Evolutionary conservation across 2,113 vertebrate species (phyloP), one percentile per base, ranked within the genome.

Genomic region (Elanoides forficatus): DNA sequence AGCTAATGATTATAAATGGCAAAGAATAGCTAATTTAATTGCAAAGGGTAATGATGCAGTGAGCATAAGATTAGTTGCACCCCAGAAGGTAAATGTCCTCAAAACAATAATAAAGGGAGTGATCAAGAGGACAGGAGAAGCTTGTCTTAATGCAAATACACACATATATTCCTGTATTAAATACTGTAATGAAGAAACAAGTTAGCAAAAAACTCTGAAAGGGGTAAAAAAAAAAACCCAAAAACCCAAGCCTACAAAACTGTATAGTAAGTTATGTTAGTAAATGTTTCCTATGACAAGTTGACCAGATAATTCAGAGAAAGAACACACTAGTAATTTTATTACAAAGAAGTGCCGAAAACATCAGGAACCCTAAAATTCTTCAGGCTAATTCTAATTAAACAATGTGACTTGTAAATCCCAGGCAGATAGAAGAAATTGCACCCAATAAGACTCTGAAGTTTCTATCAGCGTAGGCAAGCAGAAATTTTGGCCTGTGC

Each of bases 11-110:
- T 97, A 97, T 85, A 97, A 97, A 98, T 93, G 85, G 90, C 90
- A 94, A 81, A 95, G 94, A 96, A 92, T 42, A 92, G 91, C 52
- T 90, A 72, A 96, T 95, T 96, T 98, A 98, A 98, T 97, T 97
- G 96, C 85, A 89, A 96, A 96, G 97, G 94, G 95, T 97, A 97
- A 97, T 87, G 97, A 98, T 96, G 97, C 97, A 97, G 94, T 14
- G 75, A 97, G 86, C 71, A 34, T 79, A 95, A 96, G 97, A 97
- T 97, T 88, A 96, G 88, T 97, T 97, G 96, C 95, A 93, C 74
- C 73, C n/a, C 73, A 93, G 92, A 97, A 94, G 76, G 94, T 94
- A 97, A 97, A 97, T 70, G 86, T 94, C 97, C 92, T 95, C 94
- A 86, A 96, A 97, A 93, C 62, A 95, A 45, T 58, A 95, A 95